A percentile compares a stretch with the other conserved stretches of the same genome.
phyloP scores from a whole-genome alignment of 2,113 vertebrate species.

The Illadopsis cleaveri region DNA sequence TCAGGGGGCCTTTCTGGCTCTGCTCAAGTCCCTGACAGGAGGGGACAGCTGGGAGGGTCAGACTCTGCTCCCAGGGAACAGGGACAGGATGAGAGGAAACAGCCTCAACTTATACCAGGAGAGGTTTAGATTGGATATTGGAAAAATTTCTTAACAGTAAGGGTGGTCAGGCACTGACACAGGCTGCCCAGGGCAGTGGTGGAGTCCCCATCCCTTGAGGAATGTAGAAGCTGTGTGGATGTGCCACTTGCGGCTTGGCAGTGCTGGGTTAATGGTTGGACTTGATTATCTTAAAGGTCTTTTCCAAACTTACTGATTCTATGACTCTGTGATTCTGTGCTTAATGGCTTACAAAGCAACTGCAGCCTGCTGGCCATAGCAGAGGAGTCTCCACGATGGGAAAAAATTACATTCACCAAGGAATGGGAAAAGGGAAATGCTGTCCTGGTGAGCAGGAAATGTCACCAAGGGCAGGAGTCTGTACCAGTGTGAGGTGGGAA shows the following conservation, averaged over 20 bases:
- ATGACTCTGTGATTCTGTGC: neutral
- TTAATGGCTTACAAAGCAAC: neutral
- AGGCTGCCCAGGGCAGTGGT: neutral
- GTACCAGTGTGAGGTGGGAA: neutral
- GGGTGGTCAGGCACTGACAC: neutral
- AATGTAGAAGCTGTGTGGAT: neutral
- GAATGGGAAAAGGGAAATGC: neutral
- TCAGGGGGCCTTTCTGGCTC: neutral
- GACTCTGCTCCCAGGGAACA: neutral
- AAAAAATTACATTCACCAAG: neutral
- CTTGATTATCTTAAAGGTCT: neutral
- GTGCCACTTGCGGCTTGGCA: neutral
- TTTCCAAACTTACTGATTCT: neutral
- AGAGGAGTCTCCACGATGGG: rapidly evolving
- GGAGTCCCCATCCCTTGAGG: neutral
- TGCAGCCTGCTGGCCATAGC: neutral
- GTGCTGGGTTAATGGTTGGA: neutral
- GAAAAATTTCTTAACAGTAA: neutral
- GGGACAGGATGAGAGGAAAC: neutral
- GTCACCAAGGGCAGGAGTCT: neutral
- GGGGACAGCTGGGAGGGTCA: rapidly evolving
- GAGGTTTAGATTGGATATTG: neutral
- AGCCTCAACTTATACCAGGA: rapidly evolving
- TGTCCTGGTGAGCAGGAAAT: neutral
- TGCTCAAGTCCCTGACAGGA: neutral